These are phyloP conservation scores for Amiota communis DNA, from an alignment of 2,888 invertebrate species.

Conservation along the genomic window DNA sequence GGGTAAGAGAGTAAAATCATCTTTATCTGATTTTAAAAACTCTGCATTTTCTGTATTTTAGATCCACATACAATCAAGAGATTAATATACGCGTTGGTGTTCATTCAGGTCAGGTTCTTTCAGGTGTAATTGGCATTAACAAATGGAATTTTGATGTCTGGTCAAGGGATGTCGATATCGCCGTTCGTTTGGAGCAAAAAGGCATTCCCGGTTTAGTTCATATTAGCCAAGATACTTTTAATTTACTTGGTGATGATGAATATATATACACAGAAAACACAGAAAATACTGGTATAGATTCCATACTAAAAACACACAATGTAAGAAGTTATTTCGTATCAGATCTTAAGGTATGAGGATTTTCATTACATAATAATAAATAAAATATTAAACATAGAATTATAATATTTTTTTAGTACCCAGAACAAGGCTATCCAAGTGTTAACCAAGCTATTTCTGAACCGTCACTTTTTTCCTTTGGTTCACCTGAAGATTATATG, in stretches of 20 bases:
- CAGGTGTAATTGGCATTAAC: conserved; percentile 90
- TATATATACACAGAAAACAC: conserved; percentile 82
- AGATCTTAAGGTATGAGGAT: conserved; percentile 71
- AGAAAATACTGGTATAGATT: conserved; percentile 79
- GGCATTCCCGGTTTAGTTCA: conserved; percentile 92
- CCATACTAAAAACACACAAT: conserved; percentile 80
- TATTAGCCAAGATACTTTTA: conserved; percentile 85
- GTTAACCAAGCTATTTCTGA: neutral
- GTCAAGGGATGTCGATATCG: conserved; percentile 92
- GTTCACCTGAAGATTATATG: conserved; percentile 53
- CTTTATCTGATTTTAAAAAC: neutral
- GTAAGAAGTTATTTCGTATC: conserved; percentile 86
- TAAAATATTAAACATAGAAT: neutral
- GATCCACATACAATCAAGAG: conserved; percentile 82
- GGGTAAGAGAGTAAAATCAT: conserved; percentile 74
- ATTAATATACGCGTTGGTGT: conserved; percentile 97
- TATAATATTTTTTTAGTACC: neutral
- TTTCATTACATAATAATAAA: conserved; percentile 47
- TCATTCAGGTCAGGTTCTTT: conserved; percentile 90
- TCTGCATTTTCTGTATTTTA: conserved; percentile 69
- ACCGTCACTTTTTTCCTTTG: too few relatives aligned
- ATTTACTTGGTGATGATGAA: conserved; percentile 78
- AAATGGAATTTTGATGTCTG: conserved; percentile 98
- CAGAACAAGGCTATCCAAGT: neutral
- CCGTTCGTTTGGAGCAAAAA: conserved; percentile 93